Conservation (phyloP, 2,797 vertebrate species). For the Prionace glauca region DNA sequence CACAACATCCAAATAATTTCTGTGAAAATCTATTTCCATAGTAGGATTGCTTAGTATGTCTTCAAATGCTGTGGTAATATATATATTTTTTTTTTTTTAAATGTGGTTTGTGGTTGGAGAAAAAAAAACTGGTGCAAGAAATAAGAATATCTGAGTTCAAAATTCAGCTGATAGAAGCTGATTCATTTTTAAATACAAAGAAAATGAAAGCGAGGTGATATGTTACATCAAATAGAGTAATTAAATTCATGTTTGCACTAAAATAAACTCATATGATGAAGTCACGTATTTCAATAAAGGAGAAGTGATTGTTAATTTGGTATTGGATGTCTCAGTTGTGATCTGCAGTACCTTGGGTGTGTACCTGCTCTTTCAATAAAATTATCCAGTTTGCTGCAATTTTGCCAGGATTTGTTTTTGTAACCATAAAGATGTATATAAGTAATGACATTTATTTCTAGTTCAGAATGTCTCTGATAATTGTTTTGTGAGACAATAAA, state of each 20-base stretch:
- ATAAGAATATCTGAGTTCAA: background rate
- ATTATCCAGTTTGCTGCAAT: slow-evolving; percentile 27
- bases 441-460: background rate
- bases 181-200: background rate
- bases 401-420: slow-evolving; percentile 26
- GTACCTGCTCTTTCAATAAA: slow-evolving; percentile 23
- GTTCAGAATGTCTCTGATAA: background rate
- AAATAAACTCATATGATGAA: slow-evolving; percentile 17
- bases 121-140: background rate
- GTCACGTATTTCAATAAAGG: slow-evolving; percentile 23
- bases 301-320: slow-evolving; percentile 25
- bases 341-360: slow-evolving; percentile 10
- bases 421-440: background rate
- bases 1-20: background rate
- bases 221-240: background rate
- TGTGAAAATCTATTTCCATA: background rate
- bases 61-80: background rate
- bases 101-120: no score
- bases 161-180: background rate
- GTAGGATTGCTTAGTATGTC: slow-evolving; percentile 2
- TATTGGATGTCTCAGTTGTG: slow-evolving; percentile 21
- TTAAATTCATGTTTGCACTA: slow-evolving; percentile 33
- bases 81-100: no score
- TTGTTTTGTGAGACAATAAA: slow-evolving; percentile 8
- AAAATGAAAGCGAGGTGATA: background rate